These are phyloP conservation scores for Liasis olivaceus DNA, from an alignment of 2,797 vertebrate species.

Conservation along the genomic window DNA sequence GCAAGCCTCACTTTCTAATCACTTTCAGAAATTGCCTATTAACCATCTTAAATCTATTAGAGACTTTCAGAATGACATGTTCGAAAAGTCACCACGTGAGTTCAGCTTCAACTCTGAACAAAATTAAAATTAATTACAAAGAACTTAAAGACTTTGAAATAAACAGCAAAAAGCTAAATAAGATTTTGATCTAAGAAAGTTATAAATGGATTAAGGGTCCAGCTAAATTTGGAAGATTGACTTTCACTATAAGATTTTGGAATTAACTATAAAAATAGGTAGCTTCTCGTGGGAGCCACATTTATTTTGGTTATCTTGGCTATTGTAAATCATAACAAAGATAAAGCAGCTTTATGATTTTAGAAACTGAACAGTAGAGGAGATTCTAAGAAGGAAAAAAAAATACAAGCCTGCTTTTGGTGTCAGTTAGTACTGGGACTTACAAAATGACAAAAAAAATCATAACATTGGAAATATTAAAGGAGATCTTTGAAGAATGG, in stretches of 20 bases:
- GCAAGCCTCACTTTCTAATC: neutral
- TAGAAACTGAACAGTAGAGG: no score
- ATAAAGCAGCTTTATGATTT: no score
- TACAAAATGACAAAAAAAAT: neutral
- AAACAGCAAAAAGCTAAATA: neutral
- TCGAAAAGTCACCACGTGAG: neutral
- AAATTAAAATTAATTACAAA: neutral
- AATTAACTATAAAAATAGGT: neutral
- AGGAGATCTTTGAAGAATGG: neutral
- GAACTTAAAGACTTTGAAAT: neutral
- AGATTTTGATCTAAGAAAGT: neutral
- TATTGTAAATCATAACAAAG: no score
- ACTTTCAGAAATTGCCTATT: neutral
- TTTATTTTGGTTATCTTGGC: no score
- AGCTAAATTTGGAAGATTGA: neutral
- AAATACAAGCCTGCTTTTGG: no score
- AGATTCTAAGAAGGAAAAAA: neutral
- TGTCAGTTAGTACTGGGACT: no score
- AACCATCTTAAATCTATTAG: neutral
- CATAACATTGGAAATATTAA: neutral
- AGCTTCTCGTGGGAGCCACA: neutral
- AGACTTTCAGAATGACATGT: neutral
- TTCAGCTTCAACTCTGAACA: neutral
- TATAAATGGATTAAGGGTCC: neutral
- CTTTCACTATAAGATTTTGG: no score